Evolutionary conservation across 1,140 invertebrate species (phyloP), one percentile per base, ranked within the genome.

Genomic region (Hydropsyche tenuis): DNA sequence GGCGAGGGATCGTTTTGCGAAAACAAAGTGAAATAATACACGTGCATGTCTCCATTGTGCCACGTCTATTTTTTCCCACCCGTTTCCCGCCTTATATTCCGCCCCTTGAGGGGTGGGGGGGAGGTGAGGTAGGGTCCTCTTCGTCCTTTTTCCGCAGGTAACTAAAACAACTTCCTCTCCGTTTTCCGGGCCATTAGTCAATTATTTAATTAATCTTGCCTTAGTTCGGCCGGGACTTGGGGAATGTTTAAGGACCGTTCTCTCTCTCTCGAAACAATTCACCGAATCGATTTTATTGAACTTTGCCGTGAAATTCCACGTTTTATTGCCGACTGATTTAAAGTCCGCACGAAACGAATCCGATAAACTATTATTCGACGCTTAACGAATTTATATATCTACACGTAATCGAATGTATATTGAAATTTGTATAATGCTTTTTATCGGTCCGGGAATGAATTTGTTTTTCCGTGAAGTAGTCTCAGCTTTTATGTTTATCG

Each of bases 141-240:
- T 25, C 30, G 45, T 68, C 53, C 30, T 72, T 74, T 69, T 60
- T 60, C 51, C 66, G 23, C 75, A 77, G 75, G 75, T 77, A 77
- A 77, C 72, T 77, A 77, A 74, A 77, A 74, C 75, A 77, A 77
- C 75, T 74, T 77, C 75, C 75, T 74, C 70, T 60, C 73, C 23
- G 75, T 64, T 77, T 77, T 76, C 72, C 69, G 75, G 69, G 56
- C 75, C 75, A 77, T 77, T 77, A 77, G 75, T 72, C 75, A 74
- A 77, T 77, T 77, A 77, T 77, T 74, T 77, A 77, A 77, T 77
- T 77, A 77, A 77, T 77, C 73, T 75, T 64, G 42, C 27, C 70
- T 72, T 48, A 72, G 70, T 72, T 72, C 70, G 23, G 30, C 68
- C 66, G 45, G 16, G 66, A 69, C 66, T 56, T 42, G 48, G 68